Evolutionary conservation across 2,113 vertebrate genomes (phyloP).

Genomic region (Microtus richardsoni): DNA sequence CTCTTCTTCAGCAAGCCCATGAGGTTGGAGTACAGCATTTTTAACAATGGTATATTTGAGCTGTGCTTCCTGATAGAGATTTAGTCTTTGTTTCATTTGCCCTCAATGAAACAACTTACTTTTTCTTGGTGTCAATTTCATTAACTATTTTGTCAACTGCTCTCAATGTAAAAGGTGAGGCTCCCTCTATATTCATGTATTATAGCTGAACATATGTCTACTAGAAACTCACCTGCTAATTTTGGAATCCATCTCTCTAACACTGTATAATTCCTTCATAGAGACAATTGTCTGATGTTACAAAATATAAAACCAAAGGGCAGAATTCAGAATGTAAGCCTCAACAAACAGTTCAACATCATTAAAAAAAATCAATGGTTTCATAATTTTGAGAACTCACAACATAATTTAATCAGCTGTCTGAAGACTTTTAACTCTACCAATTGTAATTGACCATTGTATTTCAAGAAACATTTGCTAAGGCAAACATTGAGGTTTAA

Average conservation of each 20-base stretch:
- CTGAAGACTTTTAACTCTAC: not conserved
- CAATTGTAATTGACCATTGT: not conserved
- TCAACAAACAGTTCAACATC: not conserved
- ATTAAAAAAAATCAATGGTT: not conserved
- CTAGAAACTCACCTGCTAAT: slow-evolving; percentile 45
- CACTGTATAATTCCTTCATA: not conserved
- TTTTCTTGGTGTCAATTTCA: slow-evolving; percentile 42
- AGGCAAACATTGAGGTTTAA: not conserved
- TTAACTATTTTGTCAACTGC: slow-evolving; percentile 45
- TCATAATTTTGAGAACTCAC: not conserved
- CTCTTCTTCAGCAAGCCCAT: not conserved
- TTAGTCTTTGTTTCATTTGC: not conserved
- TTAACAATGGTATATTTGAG: slow-evolving; percentile 42
- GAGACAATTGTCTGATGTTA: not conserved
- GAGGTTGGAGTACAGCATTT: not conserved
- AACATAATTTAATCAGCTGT: slow-evolving; percentile 12
- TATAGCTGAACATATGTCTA: not conserved
- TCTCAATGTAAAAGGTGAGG: slow-evolving; percentile 41
- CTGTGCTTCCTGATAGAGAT: not conserved
- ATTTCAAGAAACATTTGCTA: not conserved
- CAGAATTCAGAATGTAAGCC: not conserved
- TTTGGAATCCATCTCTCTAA: not conserved
- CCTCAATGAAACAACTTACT: slow-evolving; percentile 8
- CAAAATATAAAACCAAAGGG: not conserved
- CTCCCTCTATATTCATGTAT: slow-evolving; percentile 27